phyloP scores from a whole-genome alignment of 2,113 vertebrate species.

The Puma concolor region DNA sequence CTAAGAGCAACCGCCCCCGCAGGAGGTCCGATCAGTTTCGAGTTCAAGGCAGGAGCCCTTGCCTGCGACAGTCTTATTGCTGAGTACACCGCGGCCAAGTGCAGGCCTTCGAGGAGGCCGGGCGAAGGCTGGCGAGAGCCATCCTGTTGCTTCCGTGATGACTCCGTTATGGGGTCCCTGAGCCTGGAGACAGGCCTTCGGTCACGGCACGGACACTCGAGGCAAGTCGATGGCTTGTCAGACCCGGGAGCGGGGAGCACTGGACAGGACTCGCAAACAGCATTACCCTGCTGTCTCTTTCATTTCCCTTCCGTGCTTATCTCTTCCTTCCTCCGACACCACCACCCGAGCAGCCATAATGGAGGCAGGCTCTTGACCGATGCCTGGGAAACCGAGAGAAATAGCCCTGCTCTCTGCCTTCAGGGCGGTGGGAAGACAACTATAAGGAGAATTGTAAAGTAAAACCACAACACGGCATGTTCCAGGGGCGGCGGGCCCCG shows the following conservation, averaged over 20 bases:
- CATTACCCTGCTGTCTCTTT: neutral
- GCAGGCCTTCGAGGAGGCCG: fast-evolving
- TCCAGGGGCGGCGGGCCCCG: neutral
- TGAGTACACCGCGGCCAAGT: neutral
- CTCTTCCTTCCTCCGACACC: neutral
- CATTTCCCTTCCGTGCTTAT: neutral
- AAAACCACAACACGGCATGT: neutral
- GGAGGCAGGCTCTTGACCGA: fast-evolving
- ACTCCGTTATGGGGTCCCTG: neutral
- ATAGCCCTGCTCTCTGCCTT: neutral
- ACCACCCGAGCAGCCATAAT: neutral
- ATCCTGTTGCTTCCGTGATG: neutral
- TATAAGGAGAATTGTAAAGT: neutral
- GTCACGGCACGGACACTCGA: neutral
- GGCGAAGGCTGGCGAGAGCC: neutral
- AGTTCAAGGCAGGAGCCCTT: neutral
- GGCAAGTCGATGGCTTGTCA: neutral
- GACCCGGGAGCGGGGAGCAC: neutral
- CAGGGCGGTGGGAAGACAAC: neutral
- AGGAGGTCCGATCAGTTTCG: neutral
- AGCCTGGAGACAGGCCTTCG: neutral
- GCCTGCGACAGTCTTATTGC: neutral
- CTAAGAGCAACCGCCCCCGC: neutral
- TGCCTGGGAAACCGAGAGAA: neutral
- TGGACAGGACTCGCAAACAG: neutral